phyloP scores from a whole-genome alignment of 2,113 vertebrate species.

The Macquaria ambigua region DNA sequence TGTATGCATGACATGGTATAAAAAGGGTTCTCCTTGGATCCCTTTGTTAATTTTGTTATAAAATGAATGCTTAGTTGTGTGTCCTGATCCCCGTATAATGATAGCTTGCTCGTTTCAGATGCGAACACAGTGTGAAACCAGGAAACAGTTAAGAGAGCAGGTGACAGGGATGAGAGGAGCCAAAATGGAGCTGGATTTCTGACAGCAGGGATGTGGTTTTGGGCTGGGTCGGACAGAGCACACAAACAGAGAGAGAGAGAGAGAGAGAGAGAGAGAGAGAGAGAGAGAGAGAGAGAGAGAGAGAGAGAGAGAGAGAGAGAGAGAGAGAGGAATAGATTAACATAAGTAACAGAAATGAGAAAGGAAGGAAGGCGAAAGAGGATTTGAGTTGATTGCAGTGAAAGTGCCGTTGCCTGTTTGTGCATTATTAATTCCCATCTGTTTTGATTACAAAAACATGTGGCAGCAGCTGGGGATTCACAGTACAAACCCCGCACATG shows the following conservation, averaged over 20 bases:
- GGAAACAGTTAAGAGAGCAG: constrained; percentile 40
- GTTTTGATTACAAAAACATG: constrained; percentile 75
- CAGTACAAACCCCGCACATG: constrained; percentile 19
- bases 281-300: too few species aligned
- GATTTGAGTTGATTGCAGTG: constrained; percentile 71
- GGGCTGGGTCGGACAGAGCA: constrained; percentile 11
- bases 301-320: background rate
- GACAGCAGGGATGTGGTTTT: constrained; percentile 21
- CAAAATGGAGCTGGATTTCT: constrained; percentile 37
- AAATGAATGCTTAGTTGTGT: too few species aligned
- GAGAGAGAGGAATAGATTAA: constrained; percentile 36
- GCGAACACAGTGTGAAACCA: constrained; percentile 47
- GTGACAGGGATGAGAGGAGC: constrained; percentile 28
- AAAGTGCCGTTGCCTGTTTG: constrained; percentile 45
- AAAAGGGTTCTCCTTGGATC: too few species aligned
- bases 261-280: too few species aligned
- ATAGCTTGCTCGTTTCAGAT: constrained; percentile 33
- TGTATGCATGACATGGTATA: background rate
- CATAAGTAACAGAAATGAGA: constrained; percentile 53
- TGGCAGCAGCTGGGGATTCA: constrained; percentile 43
- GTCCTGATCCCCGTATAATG: constrained; percentile 21
- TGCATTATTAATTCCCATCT: constrained; percentile 78
- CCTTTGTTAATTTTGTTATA: too few species aligned
- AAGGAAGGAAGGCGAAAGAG: constrained; percentile 48
- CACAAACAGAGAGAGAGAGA: too few species aligned